Base-by-base conservation (phyloP, 2,797 vertebrate species). In the Knipowitschia caucasica region DNA sequence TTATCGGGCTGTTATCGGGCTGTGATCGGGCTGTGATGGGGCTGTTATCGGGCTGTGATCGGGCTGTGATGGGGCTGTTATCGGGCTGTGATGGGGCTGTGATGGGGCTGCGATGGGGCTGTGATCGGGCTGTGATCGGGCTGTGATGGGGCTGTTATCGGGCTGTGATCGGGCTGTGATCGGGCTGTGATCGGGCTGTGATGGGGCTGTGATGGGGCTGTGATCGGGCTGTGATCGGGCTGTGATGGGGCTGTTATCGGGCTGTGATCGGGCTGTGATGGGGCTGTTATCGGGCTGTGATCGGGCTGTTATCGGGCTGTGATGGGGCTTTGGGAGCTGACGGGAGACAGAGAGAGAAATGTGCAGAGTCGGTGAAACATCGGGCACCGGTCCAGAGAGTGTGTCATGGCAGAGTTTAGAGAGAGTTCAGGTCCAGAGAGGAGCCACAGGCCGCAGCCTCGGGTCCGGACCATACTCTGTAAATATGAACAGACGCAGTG, bases 311-410 rank as follows among this genome's bases (percentile, higher is more conserved):
- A n/a, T n/a, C n/a, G n/a, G 15, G 70, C 66, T 75, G 75, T 69
- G 38, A 58, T 65, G 67, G 47, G 59, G 43, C 53, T 44, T 62
- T 33, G 47, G 56, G 55, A 65, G 67, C 69, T 42, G 65, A 67
- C 71, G 31, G 56, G 33, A 58, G 78, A 65, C 71, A 63, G 77
- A 47, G 70, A 68, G 63, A 77, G 71, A 80, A 80, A 84, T 80
- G 71, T 84, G 79, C 69, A 58, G 56, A 83, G 76, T 73, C 70
- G 46, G 58, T 81, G 71, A 83, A 86, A 81, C 82, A 81, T 80
- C 75, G 86, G 86, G 79, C 77, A 9, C 35, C 30, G 43, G 21
- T 73, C 83, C 88, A 84, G 71, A 52, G 69, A 56, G 61, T 36
- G 65, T 55, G 62, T 67, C 78, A 76, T 78, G 68, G 62, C 69